Evolutionary conservation across 1,140 invertebrate genomes (phyloP).

Genomic region (Lysiphlebus fabarum): DNA sequence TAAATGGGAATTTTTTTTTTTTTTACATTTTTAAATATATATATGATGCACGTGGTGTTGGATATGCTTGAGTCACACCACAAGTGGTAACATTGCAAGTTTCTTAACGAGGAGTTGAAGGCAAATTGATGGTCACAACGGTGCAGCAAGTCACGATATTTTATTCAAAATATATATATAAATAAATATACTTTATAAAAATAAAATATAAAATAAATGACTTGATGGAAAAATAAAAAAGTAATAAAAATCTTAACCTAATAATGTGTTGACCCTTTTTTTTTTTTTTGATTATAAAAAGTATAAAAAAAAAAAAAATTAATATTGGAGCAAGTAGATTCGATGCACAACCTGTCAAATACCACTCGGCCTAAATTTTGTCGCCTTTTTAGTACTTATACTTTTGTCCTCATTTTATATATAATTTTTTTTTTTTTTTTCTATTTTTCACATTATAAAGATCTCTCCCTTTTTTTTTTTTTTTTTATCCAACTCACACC

Average conservation of each 20-base stretch:
- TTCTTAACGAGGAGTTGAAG: conserved; percentile 48
- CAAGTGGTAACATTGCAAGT: conserved; percentile 34
- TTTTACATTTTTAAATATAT: conserved; percentile 6
- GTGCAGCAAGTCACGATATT: conserved; percentile 27
- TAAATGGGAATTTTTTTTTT: background rate
- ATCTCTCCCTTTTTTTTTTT: background rate
- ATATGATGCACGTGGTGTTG: conserved; percentile 2
- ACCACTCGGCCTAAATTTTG: conserved; percentile 7
- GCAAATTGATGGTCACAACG: conserved; percentile 43
- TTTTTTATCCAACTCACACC: background rate
- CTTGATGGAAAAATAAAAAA: too few species aligned
- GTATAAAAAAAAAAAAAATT: too few species aligned
- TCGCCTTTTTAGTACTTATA: background rate
- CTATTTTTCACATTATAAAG: background rate
- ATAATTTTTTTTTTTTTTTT: background rate
- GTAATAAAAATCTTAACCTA: too few species aligned
- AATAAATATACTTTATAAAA: too few species aligned
- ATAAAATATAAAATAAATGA: too few species aligned
- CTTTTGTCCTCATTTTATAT: background rate
- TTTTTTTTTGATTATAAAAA: too few species aligned
- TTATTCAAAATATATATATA: too few species aligned
- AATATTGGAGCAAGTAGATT: too few species aligned
- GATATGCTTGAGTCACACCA: conserved; percentile 1
- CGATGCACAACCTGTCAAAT: too few species aligned
- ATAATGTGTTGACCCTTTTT: too few species aligned